Conservation (phyloP, 1,140 invertebrate genomes). For the Macrobrachium nipponense region DNA sequence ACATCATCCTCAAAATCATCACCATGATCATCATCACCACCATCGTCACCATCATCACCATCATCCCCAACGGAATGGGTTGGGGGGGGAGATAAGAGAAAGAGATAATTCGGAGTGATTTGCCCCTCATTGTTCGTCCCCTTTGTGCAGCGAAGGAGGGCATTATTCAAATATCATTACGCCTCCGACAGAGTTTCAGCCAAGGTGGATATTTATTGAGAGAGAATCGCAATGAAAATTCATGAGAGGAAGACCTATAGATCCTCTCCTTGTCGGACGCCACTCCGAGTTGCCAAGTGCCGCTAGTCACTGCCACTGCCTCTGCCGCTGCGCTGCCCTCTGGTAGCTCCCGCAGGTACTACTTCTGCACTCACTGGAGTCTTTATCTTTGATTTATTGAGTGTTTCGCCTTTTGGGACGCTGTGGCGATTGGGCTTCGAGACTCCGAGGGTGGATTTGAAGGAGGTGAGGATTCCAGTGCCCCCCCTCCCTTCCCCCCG, state of each 20-base stretch:
- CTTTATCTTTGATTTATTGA: too few relatives aligned
- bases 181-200: conserved; percentile 13
- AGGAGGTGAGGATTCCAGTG: too few relatives aligned
- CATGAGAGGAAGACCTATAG: conserved; percentile 3
- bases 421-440: too few relatives aligned
- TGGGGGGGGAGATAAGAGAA: neutral
- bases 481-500: too few relatives aligned
- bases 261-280: neutral
- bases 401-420: too few relatives aligned
- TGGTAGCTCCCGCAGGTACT: neutral
- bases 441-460: too few relatives aligned
- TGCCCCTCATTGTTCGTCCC: conserved; percentile 10
- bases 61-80: neutral
- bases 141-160: neutral
- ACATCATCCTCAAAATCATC: neutral
- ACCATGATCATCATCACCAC: neutral
- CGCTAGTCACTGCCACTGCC: too few relatives aligned
- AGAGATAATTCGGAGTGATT: neutral
- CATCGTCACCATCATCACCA: neutral
- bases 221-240: neutral
- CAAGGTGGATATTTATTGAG: conserved; percentile 8
- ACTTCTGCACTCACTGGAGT: neutral
- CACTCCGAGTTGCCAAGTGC: neutral
- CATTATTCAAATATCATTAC: conserved; percentile 24
- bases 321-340: neutral